Evolutionary conservation across 2,797 vertebrate species (phyloP), one percentile per base, ranked within the genome.

Genomic region (Ispidina picta): DNA sequence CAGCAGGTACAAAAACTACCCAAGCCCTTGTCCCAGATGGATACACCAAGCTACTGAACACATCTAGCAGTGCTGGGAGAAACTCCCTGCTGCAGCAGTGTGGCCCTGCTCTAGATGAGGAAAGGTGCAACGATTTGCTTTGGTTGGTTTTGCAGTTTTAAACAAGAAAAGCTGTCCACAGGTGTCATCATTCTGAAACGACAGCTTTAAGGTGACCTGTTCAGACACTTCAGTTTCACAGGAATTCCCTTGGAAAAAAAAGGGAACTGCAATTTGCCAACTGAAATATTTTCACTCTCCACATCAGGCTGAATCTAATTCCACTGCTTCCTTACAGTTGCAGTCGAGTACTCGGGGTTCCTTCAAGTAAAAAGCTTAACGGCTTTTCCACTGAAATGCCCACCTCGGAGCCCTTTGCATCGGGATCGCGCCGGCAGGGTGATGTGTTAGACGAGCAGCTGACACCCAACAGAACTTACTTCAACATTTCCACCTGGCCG

Each of bases 241-340:
- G 83, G 72, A 94, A 89, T 95, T 86, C 83, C 70, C 86, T 79
- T 49, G 25, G 14, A 49, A 49, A 49, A 49, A 85, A 93, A 54
- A 33, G n/a, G 60, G 71, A 92, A 84, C 71, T 69, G 56, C 60
- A 71, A 79, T 74, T 93, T 77, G 89, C 92, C 92, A 94, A 84
- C 51, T 48, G 91, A 93, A 93, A 90, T 90, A 91, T 91, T 96
- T 96, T 93, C 81, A 52, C 76, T 92, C 69, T 74, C 63, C 71
- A 55, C 89, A 63, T 91, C 91, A 93, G 31, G 43, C 58, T 91
- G 87, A 95, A 83, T 90, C 54, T 94, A 88, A 92, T 95, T 88
- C 88, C 46, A 39, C 56, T 66, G 51, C 56, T 96, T 86, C 88
- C 83, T 93, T 74, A 48, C 60, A 86, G 86, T 51, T 74, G 68